Conservation (phyloP, 1,140 invertebrate species). For the Drosophila tsacasi region DNA sequence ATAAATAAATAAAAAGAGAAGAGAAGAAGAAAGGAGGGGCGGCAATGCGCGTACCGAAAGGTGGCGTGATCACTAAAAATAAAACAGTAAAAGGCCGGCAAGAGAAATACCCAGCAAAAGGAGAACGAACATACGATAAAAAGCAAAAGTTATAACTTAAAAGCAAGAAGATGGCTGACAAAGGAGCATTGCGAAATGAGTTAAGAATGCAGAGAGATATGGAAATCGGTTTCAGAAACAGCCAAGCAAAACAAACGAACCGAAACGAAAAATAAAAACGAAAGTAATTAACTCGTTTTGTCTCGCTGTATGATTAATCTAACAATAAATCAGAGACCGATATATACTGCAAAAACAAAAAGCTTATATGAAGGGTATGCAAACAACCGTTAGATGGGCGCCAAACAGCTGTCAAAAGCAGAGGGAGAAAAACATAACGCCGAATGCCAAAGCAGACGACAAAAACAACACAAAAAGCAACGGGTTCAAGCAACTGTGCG, state of each 20-base stretch:
- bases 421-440: conserved; percentile 19
- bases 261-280: conserved; percentile 7
- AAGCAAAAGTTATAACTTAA: conserved; percentile 47
- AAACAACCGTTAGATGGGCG: conserved; percentile 43
- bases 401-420: conserved; percentile 49
- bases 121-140: conserved; percentile 52
- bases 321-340: conserved; percentile 8
- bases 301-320: conserved; percentile 13
- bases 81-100: conserved; percentile 64
- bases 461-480: conserved; percentile 17
- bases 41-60: conserved; percentile 41
- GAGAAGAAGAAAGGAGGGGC: background rate
- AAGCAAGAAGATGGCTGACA: conserved; percentile 18
- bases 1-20: background rate
- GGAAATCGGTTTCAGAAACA: conserved; percentile 22
- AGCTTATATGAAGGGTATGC: conserved; percentile 25
- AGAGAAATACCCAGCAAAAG: conserved; percentile 26
- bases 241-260: conserved; percentile 24
- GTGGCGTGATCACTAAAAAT: conserved; percentile 80
- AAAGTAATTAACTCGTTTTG: conserved; percentile 27
- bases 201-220: conserved; percentile 40
- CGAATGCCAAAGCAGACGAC: conserved; percentile 9
- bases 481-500: conserved; percentile 42
- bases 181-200: conserved; percentile 34
- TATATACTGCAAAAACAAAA: conserved; percentile 7